Conservation (phyloP, 1,140 invertebrate genomes). For the Pentalonia nigronervosa region DNA sequence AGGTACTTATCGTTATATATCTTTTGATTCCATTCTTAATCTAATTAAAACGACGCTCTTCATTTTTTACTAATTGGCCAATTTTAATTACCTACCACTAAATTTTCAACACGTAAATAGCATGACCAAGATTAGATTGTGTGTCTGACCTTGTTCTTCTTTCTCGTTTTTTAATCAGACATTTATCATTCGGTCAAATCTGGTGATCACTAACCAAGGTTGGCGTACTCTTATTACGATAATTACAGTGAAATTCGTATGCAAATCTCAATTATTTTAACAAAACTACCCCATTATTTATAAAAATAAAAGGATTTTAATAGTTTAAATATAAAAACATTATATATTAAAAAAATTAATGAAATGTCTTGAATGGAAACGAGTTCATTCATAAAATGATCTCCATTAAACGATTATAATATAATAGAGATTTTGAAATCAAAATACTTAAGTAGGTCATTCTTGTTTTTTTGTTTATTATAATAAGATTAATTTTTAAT, state of each 20-base stretch:
- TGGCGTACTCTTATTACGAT: background rate
- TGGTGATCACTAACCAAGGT: background rate
- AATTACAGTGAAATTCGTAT: background rate
- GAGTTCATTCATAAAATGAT: background rate
- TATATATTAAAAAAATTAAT: background rate
- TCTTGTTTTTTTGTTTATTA: background rate
- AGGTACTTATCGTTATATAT: background rate
- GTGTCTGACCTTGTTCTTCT: constrained; percentile 35
- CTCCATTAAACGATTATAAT: background rate
- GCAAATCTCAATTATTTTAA: background rate
- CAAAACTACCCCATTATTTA: background rate
- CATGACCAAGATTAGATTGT: constrained; percentile 35
- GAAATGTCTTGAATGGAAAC: background rate
- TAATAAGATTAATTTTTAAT: constrained; percentile 4
- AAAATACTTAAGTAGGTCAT: constrained; percentile 7
- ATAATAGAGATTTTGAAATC: background rate
- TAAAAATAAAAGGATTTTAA: background rate
- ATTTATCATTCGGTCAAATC: background rate
- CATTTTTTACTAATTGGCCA: background rate
- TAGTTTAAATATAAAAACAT: background rate
- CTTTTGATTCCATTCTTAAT: background rate
- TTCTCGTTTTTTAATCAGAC: background rate
- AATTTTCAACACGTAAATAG: constrained; percentile 28
- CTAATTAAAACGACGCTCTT: background rate
- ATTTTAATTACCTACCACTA: constrained; percentile 12